Evolutionary conservation across 2,113 vertebrate genomes (phyloP), one percentile per base, ranked within the genome.

Genomic region (Odontophorus gujanensis): DNA sequence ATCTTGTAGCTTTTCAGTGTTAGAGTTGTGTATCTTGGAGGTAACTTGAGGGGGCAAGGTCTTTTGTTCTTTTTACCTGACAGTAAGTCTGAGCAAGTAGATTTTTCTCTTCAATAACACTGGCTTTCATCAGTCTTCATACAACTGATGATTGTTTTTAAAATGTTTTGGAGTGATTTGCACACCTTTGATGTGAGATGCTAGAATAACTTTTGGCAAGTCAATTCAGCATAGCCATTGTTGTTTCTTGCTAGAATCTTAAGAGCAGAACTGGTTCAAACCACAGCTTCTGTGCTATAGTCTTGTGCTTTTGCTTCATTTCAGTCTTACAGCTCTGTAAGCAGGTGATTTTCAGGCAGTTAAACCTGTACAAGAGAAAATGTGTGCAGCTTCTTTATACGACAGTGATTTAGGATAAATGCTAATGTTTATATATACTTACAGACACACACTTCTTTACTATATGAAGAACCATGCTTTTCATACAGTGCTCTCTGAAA

Each of bases 281-380:
- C 13, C 47, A 36, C 50, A 81, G 71, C 75, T 63, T 34, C 32
- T 24, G 14, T 1, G 4, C 55, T 62, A 36, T 0, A 0, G 22
- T 83, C 55, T 57, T 75, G 16, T 38, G 20, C 68, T 74, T 74
- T 74, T 48, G 19, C 55, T 93, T 34, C 15, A 0, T 62, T 88
- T 81, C 67, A 61, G 85, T 65, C 61, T 36, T 51, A 73, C 26
- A 32, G 48, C 26, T 81, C 30, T 58, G 81, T 36, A 36, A 90
- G 67, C 22, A 57, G 53, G 25, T 66, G 73, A 22, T 38, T 62
- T 85, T 81, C 32, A 67, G 76, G 51, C 65, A 69, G 20, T 57
- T 72, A 38, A 74, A n/a, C 9, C 40, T 34, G n/a, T 47, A 74
- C 51, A 43, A 57, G 61, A 45, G 59, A 77, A 66, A 76, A 42